These are phyloP conservation scores for Molossus alvarezi DNA, from an alignment of 2,797 vertebrate species.

Conservation along the genomic window DNA sequence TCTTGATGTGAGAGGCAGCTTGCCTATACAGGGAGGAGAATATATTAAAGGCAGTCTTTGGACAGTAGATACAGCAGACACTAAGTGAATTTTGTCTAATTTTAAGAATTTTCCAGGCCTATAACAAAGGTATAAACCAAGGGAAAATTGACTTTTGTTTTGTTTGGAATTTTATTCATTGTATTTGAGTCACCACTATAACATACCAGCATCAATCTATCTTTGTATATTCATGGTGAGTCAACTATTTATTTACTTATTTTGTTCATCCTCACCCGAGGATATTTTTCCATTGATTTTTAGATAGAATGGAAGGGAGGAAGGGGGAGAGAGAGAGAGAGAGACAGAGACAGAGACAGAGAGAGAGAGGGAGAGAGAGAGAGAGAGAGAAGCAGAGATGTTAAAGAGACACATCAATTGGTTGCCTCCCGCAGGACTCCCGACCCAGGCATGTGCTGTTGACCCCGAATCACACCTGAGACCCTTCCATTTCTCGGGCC, in stretches of 20 bases:
- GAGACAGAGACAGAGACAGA: no score
- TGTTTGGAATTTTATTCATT: conserved; percentile 15
- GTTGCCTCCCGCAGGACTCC: no score
- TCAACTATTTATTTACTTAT: not conserved
- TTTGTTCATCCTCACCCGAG: no score
- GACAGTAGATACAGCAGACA: not conserved
- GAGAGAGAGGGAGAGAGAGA: no score
- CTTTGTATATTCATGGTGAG: conserved; percentile 20
- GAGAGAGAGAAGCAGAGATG: no score
- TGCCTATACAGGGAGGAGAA: not conserved
- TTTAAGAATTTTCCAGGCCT: not conserved
- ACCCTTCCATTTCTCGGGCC: no score
- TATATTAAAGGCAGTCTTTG: not conserved
- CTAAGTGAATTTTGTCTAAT: not conserved
- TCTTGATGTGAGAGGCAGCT: conserved; percentile 19
- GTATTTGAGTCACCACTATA: not conserved
- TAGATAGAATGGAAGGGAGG: no score
- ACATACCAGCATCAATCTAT: not conserved
- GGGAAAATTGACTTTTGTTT: not conserved
- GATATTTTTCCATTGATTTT: no score
- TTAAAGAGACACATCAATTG: no score
- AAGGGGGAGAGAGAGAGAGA: no score
- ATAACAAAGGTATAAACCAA: not conserved
- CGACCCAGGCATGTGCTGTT: no score
- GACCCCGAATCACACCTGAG: no score